Evolutionary conservation across 1,140 invertebrate species (phyloP).

Genomic region (Pseudomyrmex concolor): DNA sequence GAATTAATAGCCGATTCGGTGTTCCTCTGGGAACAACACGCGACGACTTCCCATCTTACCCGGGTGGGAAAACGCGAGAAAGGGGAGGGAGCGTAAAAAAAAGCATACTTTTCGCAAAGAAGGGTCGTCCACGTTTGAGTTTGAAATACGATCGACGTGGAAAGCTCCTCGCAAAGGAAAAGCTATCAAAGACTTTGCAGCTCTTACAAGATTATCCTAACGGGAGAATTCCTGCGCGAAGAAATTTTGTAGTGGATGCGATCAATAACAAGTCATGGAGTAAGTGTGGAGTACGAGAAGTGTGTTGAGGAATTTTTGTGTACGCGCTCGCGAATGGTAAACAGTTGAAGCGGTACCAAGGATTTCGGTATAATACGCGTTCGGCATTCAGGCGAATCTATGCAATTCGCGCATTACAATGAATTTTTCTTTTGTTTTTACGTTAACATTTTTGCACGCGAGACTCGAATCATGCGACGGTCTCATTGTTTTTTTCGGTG

Average conservation of each 20-base stretch:
- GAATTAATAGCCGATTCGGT: slow-evolving; percentile 55
- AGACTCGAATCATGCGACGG: slow-evolving; percentile 25
- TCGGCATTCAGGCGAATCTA: slow-evolving; percentile 32
- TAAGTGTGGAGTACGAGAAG: slow-evolving; percentile 3
- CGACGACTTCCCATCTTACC: neutral
- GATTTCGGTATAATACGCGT: slow-evolving; percentile 13
- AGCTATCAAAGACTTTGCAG: slow-evolving; percentile 54
- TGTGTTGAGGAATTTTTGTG: slow-evolving; percentile 20
- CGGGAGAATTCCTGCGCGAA: slow-evolving; percentile 35
- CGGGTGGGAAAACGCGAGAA: neutral
- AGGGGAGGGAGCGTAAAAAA: neutral
- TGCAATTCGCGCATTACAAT: neutral
- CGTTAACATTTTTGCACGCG: neutral
- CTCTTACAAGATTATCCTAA: slow-evolving; percentile 56
- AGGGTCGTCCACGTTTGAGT: slow-evolving; percentile 24
- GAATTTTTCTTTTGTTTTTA: slow-evolving; percentile 1
- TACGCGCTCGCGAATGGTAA: neutral
- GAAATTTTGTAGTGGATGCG: slow-evolving; percentile 40
- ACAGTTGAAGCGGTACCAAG: neutral
- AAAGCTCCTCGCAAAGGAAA: slow-evolving; percentile 40
- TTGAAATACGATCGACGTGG: slow-evolving; percentile 53
- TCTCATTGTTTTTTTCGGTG: slow-evolving; percentile 40
- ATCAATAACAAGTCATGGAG: slow-evolving; percentile 31
- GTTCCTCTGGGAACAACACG: neutral
- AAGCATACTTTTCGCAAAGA: slow-evolving; percentile 23